Evolutionary conservation across 35 echinoderm and acorn worm genomes (phyloP), one percentile per base, ranked within the genome.

Genomic region (Holothuria glaberrima): DNA sequence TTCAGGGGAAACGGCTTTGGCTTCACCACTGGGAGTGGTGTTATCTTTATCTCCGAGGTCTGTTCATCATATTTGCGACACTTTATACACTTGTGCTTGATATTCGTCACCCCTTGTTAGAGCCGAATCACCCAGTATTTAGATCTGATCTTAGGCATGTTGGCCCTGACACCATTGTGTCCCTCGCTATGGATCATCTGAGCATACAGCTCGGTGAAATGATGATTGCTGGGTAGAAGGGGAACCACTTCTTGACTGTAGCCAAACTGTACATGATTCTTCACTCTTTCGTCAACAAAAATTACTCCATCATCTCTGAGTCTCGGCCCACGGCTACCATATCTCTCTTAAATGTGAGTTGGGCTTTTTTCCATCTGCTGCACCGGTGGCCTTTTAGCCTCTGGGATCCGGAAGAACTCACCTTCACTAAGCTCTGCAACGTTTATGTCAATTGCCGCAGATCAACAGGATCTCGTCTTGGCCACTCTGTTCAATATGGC

Each of bases 1-100:
- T 86, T 94, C 32, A 86, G 91, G 20, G 91, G 91, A 4, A 72
- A 89, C 45, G 91, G 91, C 75, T 89, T 80, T 0, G 89, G 29
- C 52, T 75, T 0, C 21, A 60, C 10, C 0, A 46, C 38, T 27
- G 91, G 91, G 27, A 93, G 64, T 30, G 59, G 21, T 54, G 33
- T 86, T 86, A 93, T 93, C 34, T 93, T 22, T 41, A 89, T 86
- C 32, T 60, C 91, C 0, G 58, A 46, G 25, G 68, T 24, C 22
- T 81, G 19, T 20, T 30, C 52, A 38, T 89, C 86, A 32, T 34
- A 59, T 48, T 48, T 38, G 22, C 57, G 59, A 48, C 91, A 93
- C 12, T 72, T n/a, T 25, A 89, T 41, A 58, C 91, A 93, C 21
- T 83, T 61, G 22, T 89, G 48, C 24, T 41, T 63, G 30, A 93